These are phyloP conservation scores for Noctua comes DNA, from an alignment of 2,888 invertebrate species.

Conservation along the genomic window DNA sequence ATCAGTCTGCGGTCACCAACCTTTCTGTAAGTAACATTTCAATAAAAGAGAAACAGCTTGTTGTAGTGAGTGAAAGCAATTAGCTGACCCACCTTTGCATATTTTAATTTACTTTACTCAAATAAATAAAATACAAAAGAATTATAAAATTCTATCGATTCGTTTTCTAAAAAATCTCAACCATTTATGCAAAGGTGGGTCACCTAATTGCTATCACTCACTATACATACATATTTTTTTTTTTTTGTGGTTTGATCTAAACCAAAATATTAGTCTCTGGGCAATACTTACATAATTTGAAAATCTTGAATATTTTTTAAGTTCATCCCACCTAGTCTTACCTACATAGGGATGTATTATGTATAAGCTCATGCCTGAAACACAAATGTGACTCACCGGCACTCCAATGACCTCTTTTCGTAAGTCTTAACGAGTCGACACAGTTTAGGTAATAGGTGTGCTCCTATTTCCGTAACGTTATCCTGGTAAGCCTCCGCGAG, in stretches of 20 bases:
- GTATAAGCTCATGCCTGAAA: constrained; percentile 4
- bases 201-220: no score
- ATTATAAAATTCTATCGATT: no score
- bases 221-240: no score
- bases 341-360: not conserved
- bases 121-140: no score
- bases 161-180: no score
- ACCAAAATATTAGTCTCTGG: no score
- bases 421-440: constrained; percentile 40
- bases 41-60: not conserved
- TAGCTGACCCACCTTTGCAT: no score
- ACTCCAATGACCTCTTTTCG: constrained; percentile 34
- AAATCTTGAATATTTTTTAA: not conserved
- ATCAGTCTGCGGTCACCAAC: not conserved
- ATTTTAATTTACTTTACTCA: no score
- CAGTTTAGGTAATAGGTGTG: constrained; percentile 34
- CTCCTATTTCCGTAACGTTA: constrained; percentile 31
- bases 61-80: no score
- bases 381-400: constrained; percentile 24
- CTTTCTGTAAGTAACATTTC: not conserved
- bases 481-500: constrained; percentile 31
- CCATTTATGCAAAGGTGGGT: no score
- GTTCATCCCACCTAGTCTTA: not conserved
- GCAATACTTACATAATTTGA: no score
- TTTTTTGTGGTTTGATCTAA: no score